These are phyloP conservation scores for Drosophila subsilvestris DNA, from an alignment of 2,888 invertebrate genomes.

Conservation along the genomic window DNA sequence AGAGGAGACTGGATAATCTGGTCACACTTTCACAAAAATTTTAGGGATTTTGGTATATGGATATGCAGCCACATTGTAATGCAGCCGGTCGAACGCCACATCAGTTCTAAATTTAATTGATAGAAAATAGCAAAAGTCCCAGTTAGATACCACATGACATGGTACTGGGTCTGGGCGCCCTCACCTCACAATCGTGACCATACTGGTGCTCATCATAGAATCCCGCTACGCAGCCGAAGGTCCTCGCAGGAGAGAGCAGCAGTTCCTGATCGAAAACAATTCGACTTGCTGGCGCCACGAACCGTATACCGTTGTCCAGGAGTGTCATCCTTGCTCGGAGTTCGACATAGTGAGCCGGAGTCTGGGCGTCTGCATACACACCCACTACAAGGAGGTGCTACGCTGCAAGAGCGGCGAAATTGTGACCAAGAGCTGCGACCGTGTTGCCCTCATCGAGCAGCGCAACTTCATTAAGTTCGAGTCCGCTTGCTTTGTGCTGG, in stretches of 20 bases:
- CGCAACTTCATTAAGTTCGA: slow-evolving; percentile 87
- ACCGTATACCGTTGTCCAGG: slow-evolving; percentile 87
- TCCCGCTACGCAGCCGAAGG: slow-evolving; percentile 85
- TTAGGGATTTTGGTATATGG: too few species aligned
- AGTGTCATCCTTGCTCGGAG: slow-evolving; percentile 94
- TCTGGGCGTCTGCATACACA: slow-evolving; percentile 92
- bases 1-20: too few species aligned
- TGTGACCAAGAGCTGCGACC: slow-evolving; percentile 93
- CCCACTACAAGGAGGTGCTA: slow-evolving; percentile 92
- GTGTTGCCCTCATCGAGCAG: slow-evolving; percentile 93
- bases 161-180: slow-evolving; percentile 89
- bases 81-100: slow-evolving; percentile 78
- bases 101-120: too few species aligned
- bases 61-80: slow-evolving; percentile 28
- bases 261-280: slow-evolving; percentile 90
- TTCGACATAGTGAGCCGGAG: slow-evolving; percentile 93
- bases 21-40: too few species aligned
- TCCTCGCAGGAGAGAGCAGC: slow-evolving; percentile 74
- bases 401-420: slow-evolving; percentile 92
- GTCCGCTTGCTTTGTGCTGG: slow-evolving; percentile 75
- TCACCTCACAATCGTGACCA: slow-evolving; percentile 92
- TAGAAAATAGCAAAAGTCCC: slow-evolving; percentile 94
- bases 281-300: slow-evolving; percentile 91
- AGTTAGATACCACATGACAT: slow-evolving; percentile 94
- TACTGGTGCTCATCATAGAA: slow-evolving; percentile 92